Evolutionary conservation across 2,113 vertebrate genomes (phyloP).

Genomic region (Odobenus rosmarus): DNA sequence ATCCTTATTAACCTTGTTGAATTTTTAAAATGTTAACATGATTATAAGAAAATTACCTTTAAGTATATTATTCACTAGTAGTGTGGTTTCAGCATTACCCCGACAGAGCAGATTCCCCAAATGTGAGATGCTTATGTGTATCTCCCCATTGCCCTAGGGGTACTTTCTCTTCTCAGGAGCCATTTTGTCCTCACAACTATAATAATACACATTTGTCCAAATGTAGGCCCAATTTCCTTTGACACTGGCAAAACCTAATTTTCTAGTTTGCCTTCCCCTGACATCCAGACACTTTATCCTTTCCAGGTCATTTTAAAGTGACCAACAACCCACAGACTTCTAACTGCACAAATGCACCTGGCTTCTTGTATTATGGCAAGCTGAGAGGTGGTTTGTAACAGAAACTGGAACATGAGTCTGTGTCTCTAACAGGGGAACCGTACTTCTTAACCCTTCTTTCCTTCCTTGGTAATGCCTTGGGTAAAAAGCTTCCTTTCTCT

Average conservation of each 20-base stretch:
- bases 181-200: neutral
- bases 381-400: neutral
- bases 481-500: neutral
- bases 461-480: neutral
- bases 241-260: neutral
- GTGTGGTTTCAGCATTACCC: neutral
- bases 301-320: neutral
- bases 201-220: conserved; percentile 12
- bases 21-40: neutral
- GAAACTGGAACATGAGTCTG: neutral
- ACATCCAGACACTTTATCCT: neutral
- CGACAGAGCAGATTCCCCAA: neutral
- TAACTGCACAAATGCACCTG: neutral
- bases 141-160: neutral
- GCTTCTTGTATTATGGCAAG: neutral
- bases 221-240: neutral
- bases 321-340: neutral
- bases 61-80: neutral
- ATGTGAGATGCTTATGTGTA: neutral
- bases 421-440: neutral
- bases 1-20: neutral
- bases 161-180: neutral
- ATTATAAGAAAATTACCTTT: neutral
- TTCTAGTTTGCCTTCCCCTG: neutral
- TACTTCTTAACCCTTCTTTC: neutral